Percentiles rank a stretch among this genome's conserved stretches.
phyloP scores from a whole-genome alignment of 2,113 vertebrate genomes.

The Oxygymnocypris stewartii region DNA sequence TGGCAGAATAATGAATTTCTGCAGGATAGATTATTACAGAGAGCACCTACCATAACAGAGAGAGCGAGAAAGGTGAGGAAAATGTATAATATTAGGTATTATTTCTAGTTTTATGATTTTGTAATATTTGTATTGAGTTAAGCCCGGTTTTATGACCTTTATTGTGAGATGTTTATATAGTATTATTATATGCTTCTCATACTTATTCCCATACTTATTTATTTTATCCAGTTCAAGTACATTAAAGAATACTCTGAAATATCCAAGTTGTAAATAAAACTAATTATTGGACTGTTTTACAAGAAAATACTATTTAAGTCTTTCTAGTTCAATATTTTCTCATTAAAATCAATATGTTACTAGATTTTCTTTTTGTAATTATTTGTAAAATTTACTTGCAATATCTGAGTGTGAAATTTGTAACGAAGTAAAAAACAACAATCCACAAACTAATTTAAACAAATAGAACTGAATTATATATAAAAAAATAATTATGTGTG shows the following conservation, averaged over 20 bases:
- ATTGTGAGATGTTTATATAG: neutral
- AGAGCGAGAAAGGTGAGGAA: constrained; percentile 88
- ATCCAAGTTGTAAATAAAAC: too few relatives aligned
- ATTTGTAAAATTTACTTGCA: too few relatives aligned
- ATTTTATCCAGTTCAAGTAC: neutral
- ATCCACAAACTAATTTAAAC: too few relatives aligned
- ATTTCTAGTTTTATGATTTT: neutral
- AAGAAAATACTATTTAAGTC: too few relatives aligned
- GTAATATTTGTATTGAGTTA: neutral
- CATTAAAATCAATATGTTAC: too few relatives aligned
- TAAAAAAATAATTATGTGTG: too few relatives aligned
- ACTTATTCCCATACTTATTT: neutral
- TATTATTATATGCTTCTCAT: neutral
- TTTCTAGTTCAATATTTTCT: too few relatives aligned
- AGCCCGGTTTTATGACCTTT: neutral
- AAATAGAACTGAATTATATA: too few relatives aligned
- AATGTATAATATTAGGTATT: neutral
- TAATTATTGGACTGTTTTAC: too few relatives aligned
- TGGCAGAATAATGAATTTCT: constrained; percentile 92
- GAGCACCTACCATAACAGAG: constrained; percentile 92
- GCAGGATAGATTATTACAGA: constrained; percentile 89
- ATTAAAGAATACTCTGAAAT: neutral
- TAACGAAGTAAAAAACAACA: too few relatives aligned
- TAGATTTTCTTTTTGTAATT: too few relatives aligned
- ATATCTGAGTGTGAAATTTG: too few relatives aligned